Base-by-base conservation (phyloP, 2,888 invertebrate species). In the Sclerodermus sp. region DNA sequence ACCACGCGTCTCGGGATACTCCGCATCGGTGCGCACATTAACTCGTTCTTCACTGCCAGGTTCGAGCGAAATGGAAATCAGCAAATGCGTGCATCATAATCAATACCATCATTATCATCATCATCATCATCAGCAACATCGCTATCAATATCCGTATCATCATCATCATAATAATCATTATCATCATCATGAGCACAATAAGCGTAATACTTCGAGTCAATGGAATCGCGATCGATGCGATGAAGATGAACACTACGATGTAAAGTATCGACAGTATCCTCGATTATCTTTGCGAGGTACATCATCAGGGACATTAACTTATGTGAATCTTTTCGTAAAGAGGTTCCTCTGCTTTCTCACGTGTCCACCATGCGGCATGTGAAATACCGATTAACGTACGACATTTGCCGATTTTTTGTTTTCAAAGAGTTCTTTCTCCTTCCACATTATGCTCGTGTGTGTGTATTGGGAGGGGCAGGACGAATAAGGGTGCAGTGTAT, bases 281-380 rank as follows among this genome's bases (percentile, higher is more conserved):
- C 67, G 58, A 50, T 51, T 63, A 32, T 58, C 64, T 2, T 52
- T 60, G 16, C 64, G 63, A 40, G 56, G 53, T 41, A 54, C 62
- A 42, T 55, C 10, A 10, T 50, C 67, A 48, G 66, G 63, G 23
- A 69, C 70, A 16, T 60, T 43, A 40, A 49, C 50, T 32, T 64
- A 69, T 44, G 63, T 74, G 49, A 73, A 71, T 64, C 64, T 68
- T 42, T 62, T 74, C 51, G 66, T 73, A 45, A 73, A 72, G 61
- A 69, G 65, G 56, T 71, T 74, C 56, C 60, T 74, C 60, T 72
- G 71, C 57, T 70, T 73, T 62, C 58, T 73, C 57, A 62, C 64
- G 56, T 67, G 68, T 62, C 66, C 67, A 42, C 62, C 62, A 29
- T 65, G 61, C 45, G 42, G 38, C 2, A 15, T 14, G 2, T 16